phyloP scores from a whole-genome alignment of 2,888 invertebrate species.

The Yponomeuta plumbellus region DNA sequence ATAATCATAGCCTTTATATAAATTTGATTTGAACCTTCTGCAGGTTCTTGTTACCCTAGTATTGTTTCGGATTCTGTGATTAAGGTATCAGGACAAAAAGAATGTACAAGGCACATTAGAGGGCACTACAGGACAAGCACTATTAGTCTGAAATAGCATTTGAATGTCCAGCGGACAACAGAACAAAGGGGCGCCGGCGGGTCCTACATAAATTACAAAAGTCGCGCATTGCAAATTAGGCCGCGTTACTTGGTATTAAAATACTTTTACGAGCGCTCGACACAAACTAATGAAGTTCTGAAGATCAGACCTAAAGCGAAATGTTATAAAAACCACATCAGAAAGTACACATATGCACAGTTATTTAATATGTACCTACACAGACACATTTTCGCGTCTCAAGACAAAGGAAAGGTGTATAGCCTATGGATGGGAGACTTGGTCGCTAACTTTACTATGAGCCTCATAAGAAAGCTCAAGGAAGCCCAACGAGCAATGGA shows the following conservation, averaged over 20 bases:
- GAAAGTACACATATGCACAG: too few species aligned
- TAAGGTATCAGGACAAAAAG: neutral
- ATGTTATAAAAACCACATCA: neutral
- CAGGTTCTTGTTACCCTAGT: too few species aligned
- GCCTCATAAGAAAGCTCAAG: too few species aligned
- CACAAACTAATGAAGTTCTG: neutral
- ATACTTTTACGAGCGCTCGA: neutral
- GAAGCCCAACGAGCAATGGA: too few species aligned
- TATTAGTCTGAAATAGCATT: neutral
- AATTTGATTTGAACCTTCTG: too few species aligned
- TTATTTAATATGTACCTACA: too few species aligned
- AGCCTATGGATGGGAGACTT: too few species aligned
- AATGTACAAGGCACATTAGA: neutral
- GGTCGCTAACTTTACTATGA: too few species aligned
- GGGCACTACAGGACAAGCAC: neutral
- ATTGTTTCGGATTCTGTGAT: too few species aligned
- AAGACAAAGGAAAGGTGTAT: too few species aligned
- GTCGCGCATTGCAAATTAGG: neutral
- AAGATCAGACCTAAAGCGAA: neutral
- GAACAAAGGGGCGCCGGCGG: neutral
- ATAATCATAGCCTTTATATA: too few species aligned
- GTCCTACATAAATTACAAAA: neutral
- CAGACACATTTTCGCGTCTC: too few species aligned
- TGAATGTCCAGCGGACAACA: neutral
- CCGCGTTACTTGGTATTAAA: neutral